Evolutionary conservation across 2,113 vertebrate genomes (phyloP).

Genomic region (human): GRCh38 chr5:51524501-51525000

Average conservation of each 20-base stretch:
- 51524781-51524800: neutral
- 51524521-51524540: neutral
- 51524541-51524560: neutral
- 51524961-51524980: neutral
- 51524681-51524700: neutral
- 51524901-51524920: neutral
- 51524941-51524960: neutral
- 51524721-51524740: neutral
- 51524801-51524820: neutral
- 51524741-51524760: neutral
- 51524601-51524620: neutral
- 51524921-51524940: neutral
- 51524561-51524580: neutral
- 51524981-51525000: neutral
- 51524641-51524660: neutral
- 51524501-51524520: neutral
- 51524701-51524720: neutral
- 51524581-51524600: neutral
- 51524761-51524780: neutral
- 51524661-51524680: neutral
- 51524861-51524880: neutral
- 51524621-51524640: neutral
- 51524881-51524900: neutral
- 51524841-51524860: neutral
- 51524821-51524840: neutral